Percentiles rank a stretch among this genome's conserved stretches.
Conservation (phyloP, 2,888 invertebrate genomes). For the Seira ritae region DNA sequence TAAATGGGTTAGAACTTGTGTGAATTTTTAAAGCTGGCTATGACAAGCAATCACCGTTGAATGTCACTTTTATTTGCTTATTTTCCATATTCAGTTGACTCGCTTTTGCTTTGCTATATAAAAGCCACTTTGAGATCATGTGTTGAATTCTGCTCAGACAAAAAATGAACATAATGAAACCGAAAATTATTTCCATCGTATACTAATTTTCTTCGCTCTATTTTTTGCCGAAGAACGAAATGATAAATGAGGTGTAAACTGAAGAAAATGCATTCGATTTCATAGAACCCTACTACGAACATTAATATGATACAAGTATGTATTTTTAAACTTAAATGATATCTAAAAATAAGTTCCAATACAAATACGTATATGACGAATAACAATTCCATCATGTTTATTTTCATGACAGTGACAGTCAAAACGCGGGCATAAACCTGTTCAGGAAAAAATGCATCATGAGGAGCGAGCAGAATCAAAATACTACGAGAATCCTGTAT, state of each 20-base stretch:
- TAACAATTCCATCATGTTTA: background rate
- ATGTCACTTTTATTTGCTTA: constrained; percentile 25
- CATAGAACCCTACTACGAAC: too few species aligned
- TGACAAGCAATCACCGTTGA: background rate
- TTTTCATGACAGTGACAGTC: background rate
- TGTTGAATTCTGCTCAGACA: constrained; percentile 32
- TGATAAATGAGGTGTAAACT: background rate
- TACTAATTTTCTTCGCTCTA: background rate
- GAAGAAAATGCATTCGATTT: background rate
- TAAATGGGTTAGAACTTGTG: constrained; percentile 60
- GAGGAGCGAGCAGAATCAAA: constrained; percentile 7
- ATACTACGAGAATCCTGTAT: background rate
- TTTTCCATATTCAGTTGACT: constrained; percentile 28
- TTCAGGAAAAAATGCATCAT: background rate
- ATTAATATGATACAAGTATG: background rate
- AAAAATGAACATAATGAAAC: background rate
- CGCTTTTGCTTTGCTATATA: constrained; percentile 27
- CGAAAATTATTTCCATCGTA: background rate
- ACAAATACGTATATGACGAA: background rate
- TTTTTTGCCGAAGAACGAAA: background rate
- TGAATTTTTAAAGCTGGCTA: constrained; percentile 52
- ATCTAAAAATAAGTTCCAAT: background rate
- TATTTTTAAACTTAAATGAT: background rate
- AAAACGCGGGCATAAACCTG: constrained; percentile 40
- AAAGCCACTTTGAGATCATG: constrained; percentile 43